These are phyloP conservation scores for Proterorhinus semilunaris DNA, from an alignment of 2,113 vertebrate genomes.

Conservation along the genomic window DNA sequence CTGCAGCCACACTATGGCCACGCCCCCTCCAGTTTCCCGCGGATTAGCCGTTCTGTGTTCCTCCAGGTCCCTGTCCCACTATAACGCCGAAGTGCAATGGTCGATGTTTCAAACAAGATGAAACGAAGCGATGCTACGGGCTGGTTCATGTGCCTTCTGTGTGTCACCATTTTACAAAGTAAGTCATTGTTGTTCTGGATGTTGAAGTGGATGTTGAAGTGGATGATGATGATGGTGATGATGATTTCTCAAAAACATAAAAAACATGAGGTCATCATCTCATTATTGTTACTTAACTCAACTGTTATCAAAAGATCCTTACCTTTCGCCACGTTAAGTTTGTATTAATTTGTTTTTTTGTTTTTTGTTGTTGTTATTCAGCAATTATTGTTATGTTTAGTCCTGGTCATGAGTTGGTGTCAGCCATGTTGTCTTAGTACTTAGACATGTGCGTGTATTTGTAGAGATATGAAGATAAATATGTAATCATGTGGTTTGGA, in stretches of 20 bases:
- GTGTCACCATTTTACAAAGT: constrained; percentile 55
- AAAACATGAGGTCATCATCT: too few species aligned
- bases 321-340: too few species aligned
- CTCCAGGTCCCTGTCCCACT: background rate
- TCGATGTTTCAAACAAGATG: constrained; percentile 49
- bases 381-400: background rate
- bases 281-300: too few species aligned
- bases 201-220: too few species aligned
- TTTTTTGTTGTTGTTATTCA: too few species aligned
- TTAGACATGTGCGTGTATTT: background rate
- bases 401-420: background rate
- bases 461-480: background rate
- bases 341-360: too few species aligned
- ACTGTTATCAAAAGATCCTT: too few species aligned
- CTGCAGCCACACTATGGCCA: background rate
- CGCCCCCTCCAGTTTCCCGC: constrained; percentile 14
- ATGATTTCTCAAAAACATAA: too few species aligned
- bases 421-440: background rate
- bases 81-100: background rate
- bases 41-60: background rate
- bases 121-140: constrained; percentile 37
- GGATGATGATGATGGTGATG: too few species aligned
- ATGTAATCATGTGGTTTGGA: background rate
- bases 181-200: constrained; percentile 31
- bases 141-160: constrained; percentile 47